phyloP scores from a whole-genome alignment of 2,113 vertebrate species.

The Terrapene triunguis region DNA sequence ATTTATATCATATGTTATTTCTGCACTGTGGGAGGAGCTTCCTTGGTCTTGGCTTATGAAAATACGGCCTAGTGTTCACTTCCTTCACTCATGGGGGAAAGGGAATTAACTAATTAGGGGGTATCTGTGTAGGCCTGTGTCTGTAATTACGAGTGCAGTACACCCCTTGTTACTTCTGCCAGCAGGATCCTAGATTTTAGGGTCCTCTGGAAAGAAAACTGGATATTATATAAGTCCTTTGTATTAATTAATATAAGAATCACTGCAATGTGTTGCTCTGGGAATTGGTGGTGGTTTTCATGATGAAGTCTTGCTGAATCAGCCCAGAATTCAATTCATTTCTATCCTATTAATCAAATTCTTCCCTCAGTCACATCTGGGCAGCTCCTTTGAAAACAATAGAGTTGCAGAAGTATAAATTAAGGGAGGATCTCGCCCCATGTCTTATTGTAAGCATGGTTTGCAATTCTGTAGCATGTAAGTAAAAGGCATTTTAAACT shows the following conservation, averaged over 20 bases:
- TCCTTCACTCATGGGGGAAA: neutral
- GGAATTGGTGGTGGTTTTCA: neutral
- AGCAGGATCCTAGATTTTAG: neutral
- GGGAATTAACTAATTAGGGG: neutral
- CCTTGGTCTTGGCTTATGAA: neutral
- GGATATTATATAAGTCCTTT: neutral
- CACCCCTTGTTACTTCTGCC: neutral
- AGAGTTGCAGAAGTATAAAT: neutral
- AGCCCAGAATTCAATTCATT: neutral
- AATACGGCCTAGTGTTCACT: neutral
- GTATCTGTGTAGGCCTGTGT: neutral
- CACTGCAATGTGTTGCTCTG: neutral
- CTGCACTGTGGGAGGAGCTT: neutral
- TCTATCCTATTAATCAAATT: neutral
- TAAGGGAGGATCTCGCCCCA: neutral
- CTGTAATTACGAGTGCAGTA: neutral
- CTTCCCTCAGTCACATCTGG: neutral
- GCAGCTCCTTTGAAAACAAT: neutral
- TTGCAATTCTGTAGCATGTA: neutral
- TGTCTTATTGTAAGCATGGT: neutral
- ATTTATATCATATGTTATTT: neutral
- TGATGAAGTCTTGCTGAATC: neutral
- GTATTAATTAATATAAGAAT: constrained; percentile 43
- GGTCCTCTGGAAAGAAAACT: neutral
- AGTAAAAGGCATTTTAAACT: neutral